Conservation (phyloP, 2,888 invertebrate species). For the Standfussiana lucernea region DNA sequence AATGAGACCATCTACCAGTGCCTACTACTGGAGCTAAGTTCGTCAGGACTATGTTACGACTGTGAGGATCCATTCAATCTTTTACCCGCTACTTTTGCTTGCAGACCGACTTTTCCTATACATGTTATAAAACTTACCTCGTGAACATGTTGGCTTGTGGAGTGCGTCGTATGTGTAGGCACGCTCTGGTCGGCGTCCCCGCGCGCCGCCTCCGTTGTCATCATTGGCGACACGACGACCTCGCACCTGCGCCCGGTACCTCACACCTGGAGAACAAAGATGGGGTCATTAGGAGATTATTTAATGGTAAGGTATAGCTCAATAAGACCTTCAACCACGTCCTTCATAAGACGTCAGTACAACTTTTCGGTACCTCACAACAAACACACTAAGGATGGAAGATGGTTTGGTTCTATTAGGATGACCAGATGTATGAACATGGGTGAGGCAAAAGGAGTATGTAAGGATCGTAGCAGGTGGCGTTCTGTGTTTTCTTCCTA, state of each 20-base stretch:
- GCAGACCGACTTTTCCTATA: neutral
- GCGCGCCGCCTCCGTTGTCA: conserved; percentile 84
- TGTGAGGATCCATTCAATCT: neutral
- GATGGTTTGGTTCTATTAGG: neutral
- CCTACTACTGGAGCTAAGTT: neutral
- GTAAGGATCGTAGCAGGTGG: too few relatives aligned
- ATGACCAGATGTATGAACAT: too few relatives aligned
- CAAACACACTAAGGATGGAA: neutral
- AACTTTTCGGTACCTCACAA: neutral
- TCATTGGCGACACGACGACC: conserved; percentile 82
- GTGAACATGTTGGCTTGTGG: conserved; percentile 86
- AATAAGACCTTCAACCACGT: neutral
- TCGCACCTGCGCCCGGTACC: conserved; percentile 68
- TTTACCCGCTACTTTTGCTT: neutral
- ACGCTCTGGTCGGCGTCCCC: conserved; percentile 87
- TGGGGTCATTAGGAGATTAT: neutral
- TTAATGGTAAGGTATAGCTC: neutral
- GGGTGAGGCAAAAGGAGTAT: too few relatives aligned
- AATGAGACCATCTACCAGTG: neutral
- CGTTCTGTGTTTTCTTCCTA: too few relatives aligned
- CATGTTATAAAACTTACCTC: conserved; percentile 79
- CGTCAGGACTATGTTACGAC: neutral
- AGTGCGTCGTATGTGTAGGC: conserved; percentile 78
- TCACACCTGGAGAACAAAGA: conserved; percentile 65
- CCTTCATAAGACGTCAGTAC: neutral